phyloP scores from a whole-genome alignment of 1,140 invertebrate genomes.

The Achroia grisella region DNA sequence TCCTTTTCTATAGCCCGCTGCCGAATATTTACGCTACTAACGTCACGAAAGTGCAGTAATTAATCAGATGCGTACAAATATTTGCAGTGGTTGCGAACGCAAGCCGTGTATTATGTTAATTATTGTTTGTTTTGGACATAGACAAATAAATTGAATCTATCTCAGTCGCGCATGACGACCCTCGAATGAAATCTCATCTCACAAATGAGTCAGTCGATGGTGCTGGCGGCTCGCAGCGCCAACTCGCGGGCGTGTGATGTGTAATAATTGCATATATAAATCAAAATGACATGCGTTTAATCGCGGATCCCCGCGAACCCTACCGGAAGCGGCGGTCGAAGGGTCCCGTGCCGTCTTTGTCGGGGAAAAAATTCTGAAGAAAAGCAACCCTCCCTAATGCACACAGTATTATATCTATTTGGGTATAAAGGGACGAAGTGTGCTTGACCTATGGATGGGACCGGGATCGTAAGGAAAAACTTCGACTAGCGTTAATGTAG shows the following conservation, averaged over 20 bases:
- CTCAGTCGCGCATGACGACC: slow-evolving; percentile 4
- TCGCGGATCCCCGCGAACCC: slow-evolving; percentile 32
- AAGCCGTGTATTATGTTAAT: slow-evolving; percentile 16
- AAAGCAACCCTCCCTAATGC: slow-evolving; percentile 54
- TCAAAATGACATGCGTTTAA: slow-evolving; percentile 71
- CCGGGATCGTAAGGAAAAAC: slow-evolving; percentile 9
- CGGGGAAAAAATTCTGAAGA: slow-evolving; percentile 34
- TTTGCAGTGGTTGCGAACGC: slow-evolving; percentile 11
- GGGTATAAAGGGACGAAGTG: slow-evolving; percentile 41
- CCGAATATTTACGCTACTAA: slow-evolving; percentile 3
- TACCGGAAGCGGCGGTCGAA: slow-evolving; percentile 29
- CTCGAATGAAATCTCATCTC: slow-evolving; percentile 12
- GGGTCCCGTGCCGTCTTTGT: slow-evolving; percentile 18
- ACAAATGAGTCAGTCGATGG: slow-evolving; percentile 12
- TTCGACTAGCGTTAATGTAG: slow-evolving; percentile 12
- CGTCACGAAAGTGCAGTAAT: slow-evolving; percentile 11
- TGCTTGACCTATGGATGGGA: slow-evolving; percentile 37
- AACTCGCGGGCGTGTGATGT: slow-evolving; percentile 26
- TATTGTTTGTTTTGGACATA: slow-evolving; percentile 15
- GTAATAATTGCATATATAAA: slow-evolving; percentile 68
- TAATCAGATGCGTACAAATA: slow-evolving; percentile 18
- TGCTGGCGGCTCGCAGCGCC: background rate
- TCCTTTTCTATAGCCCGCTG: slow-evolving; percentile 4
- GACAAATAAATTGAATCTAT: slow-evolving; percentile 9
- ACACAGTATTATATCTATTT: slow-evolving; percentile 48